Percentiles rank a stretch among this genome's conserved stretches.
phyloP scores from a whole-genome alignment of 30 jellyfish, hydroid and myxozoan genomes.

The Mastigias papua region DNA sequence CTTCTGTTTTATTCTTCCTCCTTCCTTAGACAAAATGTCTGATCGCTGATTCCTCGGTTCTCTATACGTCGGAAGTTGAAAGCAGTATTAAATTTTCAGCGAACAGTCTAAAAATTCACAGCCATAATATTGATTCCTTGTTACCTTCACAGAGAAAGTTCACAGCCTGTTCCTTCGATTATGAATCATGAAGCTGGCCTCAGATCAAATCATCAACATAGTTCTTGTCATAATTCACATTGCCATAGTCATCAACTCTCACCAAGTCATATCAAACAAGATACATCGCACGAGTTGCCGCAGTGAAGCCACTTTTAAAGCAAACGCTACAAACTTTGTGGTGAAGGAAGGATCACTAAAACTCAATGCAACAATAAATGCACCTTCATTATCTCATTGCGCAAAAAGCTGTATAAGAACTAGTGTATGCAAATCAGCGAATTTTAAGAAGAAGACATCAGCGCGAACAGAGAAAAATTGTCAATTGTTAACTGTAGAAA shows the following conservation, averaged over 20 bases:
- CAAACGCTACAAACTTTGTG: neutral
- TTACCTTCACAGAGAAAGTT: too few species aligned
- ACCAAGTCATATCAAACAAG: neutral
- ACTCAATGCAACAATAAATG: neutral
- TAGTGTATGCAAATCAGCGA: neutral
- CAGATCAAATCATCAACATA: neutral
- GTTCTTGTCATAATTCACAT: neutral
- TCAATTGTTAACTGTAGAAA: neutral
- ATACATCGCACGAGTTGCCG: slow-evolving; percentile 12
- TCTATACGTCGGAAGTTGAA: too few species aligned
- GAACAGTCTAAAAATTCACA: too few species aligned
- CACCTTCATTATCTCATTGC: neutral
- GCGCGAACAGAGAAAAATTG: neutral
- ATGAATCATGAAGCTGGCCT: too few species aligned
- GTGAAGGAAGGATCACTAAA: neutral
- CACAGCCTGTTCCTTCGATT: too few species aligned
- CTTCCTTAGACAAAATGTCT: too few species aligned
- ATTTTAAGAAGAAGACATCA: neutral
- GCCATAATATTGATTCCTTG: too few species aligned
- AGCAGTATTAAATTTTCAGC: too few species aligned
- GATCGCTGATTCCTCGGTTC: too few species aligned
- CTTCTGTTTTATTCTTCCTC: too few species aligned
- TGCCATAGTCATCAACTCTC: neutral
- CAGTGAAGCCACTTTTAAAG: slow-evolving; percentile 8
- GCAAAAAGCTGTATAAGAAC: slow-evolving; percentile 6